Conservation (phyloP, 2,797 vertebrate genomes). For the Cottoperca gobio region DNA sequence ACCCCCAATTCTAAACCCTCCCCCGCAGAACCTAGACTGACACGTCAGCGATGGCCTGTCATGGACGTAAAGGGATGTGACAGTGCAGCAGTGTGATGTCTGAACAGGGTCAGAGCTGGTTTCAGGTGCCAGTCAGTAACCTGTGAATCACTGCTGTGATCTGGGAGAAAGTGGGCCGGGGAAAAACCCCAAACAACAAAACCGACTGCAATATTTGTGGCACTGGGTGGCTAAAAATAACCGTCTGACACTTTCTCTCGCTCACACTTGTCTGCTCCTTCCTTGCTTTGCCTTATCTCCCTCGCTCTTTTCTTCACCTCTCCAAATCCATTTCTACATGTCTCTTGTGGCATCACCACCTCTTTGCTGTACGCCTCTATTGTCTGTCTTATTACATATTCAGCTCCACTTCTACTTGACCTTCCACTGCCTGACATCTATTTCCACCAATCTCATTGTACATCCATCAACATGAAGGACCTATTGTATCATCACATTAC, state of each 20-base stretch:
- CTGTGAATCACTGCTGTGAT: slow-evolving; percentile 54
- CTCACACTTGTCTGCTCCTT: slow-evolving; percentile 36
- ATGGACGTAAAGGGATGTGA: slow-evolving; percentile 26
- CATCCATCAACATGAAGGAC: slow-evolving; percentile 25
- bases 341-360: background rate
- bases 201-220: slow-evolving; percentile 35
- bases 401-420: slow-evolving; percentile 25
- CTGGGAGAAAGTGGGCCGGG: slow-evolving; percentile 16
- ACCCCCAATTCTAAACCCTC: background rate
- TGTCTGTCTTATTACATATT: slow-evolving; percentile 52
- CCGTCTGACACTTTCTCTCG: slow-evolving; percentile 42
- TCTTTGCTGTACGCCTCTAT: slow-evolving; percentile 10
- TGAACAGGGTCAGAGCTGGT: slow-evolving; percentile 48
- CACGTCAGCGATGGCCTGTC: slow-evolving; percentile 7
- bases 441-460: slow-evolving; percentile 5
- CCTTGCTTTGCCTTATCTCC: slow-evolving; percentile 33
- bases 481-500: slow-evolving; percentile 20
- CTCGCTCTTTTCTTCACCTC: slow-evolving; percentile 21
- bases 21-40: background rate
- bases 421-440: slow-evolving; percentile 30
- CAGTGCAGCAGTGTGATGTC: slow-evolving; percentile 13
- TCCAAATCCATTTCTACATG: slow-evolving; percentile 28
- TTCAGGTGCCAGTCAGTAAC: slow-evolving; percentile 55
- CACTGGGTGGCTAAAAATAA: slow-evolving; percentile 66
- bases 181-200: slow-evolving; percentile 28